A percentile compares a stretch with the other conserved stretches of the same genome.
These are phyloP conservation scores for Rhingia rostrata DNA, from an alignment of 2,888 invertebrate genomes.

Conservation along the genomic window DNA sequence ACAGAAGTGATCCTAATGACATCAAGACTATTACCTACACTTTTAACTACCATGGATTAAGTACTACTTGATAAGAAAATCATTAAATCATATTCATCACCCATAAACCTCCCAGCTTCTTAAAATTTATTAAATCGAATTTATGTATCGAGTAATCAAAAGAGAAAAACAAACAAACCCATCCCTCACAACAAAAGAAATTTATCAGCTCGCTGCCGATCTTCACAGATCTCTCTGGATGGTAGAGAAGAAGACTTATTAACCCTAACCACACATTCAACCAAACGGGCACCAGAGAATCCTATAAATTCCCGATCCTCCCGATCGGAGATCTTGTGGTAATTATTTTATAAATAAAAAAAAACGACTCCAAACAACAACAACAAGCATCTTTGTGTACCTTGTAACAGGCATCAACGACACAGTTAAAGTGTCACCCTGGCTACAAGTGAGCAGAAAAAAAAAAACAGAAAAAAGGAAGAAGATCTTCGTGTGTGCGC, in stretches of 20 bases:
- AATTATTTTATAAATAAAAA: constrained; percentile 48
- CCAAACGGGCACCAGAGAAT: background rate
- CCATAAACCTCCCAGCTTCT: background rate
- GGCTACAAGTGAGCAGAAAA: constrained; percentile 55
- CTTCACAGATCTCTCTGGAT: constrained; percentile 6
- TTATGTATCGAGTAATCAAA: constrained; percentile 5
- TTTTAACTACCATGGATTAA: no score
- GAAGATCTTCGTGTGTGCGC: constrained; percentile 57
- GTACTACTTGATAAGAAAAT: no score
- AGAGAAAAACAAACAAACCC: constrained; percentile 1
- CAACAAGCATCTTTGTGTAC: constrained; percentile 26
- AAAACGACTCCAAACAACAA: constrained; percentile 10
- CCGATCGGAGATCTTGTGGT: constrained; percentile 52
- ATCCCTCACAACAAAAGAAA: constrained; percentile 23
- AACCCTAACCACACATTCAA: background rate
- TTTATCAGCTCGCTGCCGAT: constrained; percentile 50
- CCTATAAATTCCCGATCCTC: constrained; percentile 48
- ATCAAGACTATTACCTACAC: no score
- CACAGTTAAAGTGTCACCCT: constrained; percentile 67
- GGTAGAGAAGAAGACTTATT: constrained; percentile 43
- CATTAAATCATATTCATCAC: background rate
- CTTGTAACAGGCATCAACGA: constrained; percentile 36
- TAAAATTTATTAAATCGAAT: constrained; percentile 24
- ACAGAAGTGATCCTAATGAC: no score
- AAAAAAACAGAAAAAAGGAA: background rate